Conservation (phyloP, 2,113 vertebrate species). For the Esox niger region DNA sequence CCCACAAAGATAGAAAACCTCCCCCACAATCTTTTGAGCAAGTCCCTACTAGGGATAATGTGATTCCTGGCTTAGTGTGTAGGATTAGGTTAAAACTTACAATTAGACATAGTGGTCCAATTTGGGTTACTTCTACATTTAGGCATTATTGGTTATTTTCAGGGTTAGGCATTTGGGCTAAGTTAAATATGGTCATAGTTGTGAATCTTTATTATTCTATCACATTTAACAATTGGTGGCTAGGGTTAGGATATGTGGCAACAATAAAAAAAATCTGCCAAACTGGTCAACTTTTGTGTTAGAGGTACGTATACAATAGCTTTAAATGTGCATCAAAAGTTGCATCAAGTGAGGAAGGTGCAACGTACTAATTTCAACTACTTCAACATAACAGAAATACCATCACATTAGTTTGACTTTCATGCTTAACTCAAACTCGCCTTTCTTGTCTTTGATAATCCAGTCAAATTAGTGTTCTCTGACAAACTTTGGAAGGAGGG, state of each 20-base stretch:
- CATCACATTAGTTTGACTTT: background rate
- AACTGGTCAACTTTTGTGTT: background rate
- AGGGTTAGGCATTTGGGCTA: too few species aligned
- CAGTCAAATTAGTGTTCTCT: conserved; percentile 35
- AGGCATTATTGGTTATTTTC: too few species aligned
- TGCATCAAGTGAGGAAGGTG: conserved; percentile 5
- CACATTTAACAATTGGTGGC: background rate
- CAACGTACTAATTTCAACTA: background rate
- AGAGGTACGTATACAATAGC: background rate
- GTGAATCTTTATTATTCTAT: background rate
- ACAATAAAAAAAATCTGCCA: background rate
- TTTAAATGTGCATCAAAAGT: background rate
- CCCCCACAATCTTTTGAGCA: background rate
- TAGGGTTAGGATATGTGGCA: background rate
- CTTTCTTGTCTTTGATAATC: conserved; percentile 37
- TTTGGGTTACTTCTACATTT: too few species aligned
- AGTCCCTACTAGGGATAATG: too few species aligned
- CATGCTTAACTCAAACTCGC: conserved; percentile 22
- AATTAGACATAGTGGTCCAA: too few species aligned
- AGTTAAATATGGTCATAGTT: conserved; percentile 2
- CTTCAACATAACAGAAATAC: background rate
- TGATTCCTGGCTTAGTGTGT: too few species aligned
- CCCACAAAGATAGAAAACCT: too few species aligned
- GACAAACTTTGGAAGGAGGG: conserved; percentile 9
- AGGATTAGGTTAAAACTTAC: too few species aligned